These are phyloP conservation scores for Drosophila trichaetosa DNA, from an alignment of 2,888 invertebrate genomes.

Conservation along the genomic window DNA sequence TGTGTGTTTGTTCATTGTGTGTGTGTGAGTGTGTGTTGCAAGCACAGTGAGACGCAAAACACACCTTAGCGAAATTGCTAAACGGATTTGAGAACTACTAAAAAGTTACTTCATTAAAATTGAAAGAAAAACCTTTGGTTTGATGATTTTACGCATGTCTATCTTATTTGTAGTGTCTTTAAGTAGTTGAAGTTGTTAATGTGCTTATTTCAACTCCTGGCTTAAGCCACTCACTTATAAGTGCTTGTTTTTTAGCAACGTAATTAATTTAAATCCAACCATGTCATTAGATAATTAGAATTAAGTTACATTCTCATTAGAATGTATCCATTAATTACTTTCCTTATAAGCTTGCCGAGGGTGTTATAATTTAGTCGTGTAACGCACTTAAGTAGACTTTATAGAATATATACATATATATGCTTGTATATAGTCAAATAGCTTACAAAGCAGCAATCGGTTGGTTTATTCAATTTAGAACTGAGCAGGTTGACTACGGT, in stretches of 20 bases:
- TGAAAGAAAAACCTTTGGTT: constrained; percentile 1
- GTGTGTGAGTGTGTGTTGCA: background rate
- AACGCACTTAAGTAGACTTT: background rate
- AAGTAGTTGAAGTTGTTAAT: background rate
- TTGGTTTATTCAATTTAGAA: background rate
- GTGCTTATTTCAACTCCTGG: background rate
- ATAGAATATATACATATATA: background rate
- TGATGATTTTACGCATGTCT: background rate
- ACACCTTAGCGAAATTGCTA: constrained; percentile 44
- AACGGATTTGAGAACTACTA: constrained; percentile 28
- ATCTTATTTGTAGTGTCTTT: background rate
- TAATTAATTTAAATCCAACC: background rate
- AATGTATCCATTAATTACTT: background rate
- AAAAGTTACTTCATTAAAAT: constrained; percentile 25
- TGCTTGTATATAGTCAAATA: background rate
- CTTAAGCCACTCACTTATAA: background rate
- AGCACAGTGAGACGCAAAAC: constrained; percentile 16
- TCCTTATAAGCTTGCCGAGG: background rate
- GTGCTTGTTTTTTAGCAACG: background rate
- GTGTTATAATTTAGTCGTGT: background rate
- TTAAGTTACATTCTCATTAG: background rate
- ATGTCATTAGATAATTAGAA: background rate
- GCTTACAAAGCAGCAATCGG: background rate
- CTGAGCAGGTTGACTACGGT: background rate
- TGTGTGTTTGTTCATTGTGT: background rate